Evolutionary conservation across 2,888 invertebrate species (phyloP).

Genomic region (Ctenicera cuprea): DNA sequence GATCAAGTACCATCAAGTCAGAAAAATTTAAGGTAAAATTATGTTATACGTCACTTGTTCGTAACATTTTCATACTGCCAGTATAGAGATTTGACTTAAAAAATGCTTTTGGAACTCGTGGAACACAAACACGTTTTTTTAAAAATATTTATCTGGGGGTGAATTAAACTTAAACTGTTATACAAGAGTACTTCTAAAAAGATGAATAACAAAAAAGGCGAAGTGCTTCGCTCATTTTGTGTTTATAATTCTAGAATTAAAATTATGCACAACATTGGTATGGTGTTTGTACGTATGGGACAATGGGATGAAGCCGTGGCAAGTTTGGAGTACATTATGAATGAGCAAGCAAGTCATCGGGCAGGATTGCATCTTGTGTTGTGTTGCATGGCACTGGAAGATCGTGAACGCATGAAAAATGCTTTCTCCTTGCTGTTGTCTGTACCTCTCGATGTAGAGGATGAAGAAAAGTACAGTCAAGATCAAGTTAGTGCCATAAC

Average conservation of each 20-base stretch:
- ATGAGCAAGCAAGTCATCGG: conserved; percentile 87
- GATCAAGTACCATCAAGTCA: conserved; percentile 97
- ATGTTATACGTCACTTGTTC: no score
- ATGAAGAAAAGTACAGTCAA: conserved; percentile 82
- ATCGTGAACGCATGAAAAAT: conserved; percentile 94
- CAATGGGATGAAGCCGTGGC: conserved; percentile 97
- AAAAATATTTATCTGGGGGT: no score
- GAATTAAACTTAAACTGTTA: no score
- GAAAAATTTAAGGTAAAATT: conserved; percentile 91
- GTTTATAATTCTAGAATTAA: conserved; percentile 81
- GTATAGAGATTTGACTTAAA: no score
- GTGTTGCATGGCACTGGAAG: conserved; percentile 92
- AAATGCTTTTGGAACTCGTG: no score
- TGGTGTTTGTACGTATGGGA: conserved; percentile 95
- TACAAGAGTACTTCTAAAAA: no score
- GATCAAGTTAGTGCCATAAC: conserved; percentile 65
- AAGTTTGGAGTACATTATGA: conserved; percentile 98
- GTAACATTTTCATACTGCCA: no score
- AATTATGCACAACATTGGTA: conserved; percentile 98
- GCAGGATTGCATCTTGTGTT: conserved; percentile 91
- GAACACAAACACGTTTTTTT: no score
- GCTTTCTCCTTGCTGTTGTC: conserved; percentile 93
- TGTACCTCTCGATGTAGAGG: conserved; percentile 88
- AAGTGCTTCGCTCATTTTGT: no score
- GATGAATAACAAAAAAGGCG: no score